Base-by-base conservation (phyloP, 2,888 invertebrate species). In the Thymelicus lineola region DNA sequence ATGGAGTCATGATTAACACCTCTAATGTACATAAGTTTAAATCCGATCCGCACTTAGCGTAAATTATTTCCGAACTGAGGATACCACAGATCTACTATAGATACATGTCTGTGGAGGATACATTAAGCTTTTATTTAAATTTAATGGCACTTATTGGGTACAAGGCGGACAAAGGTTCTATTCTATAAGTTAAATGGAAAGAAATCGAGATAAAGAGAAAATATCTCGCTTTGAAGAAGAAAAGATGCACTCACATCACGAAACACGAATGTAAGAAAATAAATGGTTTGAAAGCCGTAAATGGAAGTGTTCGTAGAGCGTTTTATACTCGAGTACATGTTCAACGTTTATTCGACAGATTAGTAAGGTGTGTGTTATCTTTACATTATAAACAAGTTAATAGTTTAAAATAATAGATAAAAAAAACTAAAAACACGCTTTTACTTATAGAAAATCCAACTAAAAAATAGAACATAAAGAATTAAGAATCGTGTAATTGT, bases 111-210 rank as follows among this genome's bases (percentile, higher is more conserved):
- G n/a, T n/a, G n/a, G 5, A 20, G 2, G 10, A 12, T 20, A 42
- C 53, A 20, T 10, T 53, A 12, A 2, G 20, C 53, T 61, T 60
- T 67, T 61, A 61, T 61, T 60, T 38, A 36, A 45, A 68, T 62
- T 68, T 68, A 68, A 68, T 62, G 46, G 61, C 46, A 66, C 68
- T 69, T 69, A 48, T 58, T 20, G 58, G 15, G 50, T 20, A 57
- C 48, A 38, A 63, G 58, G 53, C 6, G 62, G 69, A 58, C 62
- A 69, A 69, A 69, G 63, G 63, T 50, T 67, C 59, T 10, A 48
- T 58, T 69, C 20, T 69, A 20, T 69, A 45, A 62, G 57, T 58
- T 69, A 69, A 69, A 69, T 63, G 68, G 61, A 36, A 58, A 58
- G 69, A 57, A 69, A 69, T 69, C 36, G 63, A 46, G 63, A 63